These are phyloP conservation scores for Dolomedes plantarius DNA, from an alignment of 2,888 invertebrate genomes.

Conservation along the genomic window DNA sequence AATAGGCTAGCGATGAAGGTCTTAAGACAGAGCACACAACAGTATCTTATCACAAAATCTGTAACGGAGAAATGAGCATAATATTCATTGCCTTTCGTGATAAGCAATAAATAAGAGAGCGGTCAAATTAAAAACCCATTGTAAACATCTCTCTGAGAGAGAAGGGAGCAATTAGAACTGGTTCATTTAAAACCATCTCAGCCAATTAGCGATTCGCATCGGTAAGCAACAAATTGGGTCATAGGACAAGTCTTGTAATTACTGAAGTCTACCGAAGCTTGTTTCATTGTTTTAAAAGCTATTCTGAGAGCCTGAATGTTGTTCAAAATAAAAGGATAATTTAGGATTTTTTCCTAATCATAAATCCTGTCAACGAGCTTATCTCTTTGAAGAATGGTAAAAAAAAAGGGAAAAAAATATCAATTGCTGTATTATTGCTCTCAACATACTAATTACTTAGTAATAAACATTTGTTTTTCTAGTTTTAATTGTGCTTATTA, in stretches of 20 bases:
- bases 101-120: not conserved
- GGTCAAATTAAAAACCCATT: not conserved
- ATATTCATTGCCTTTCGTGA: not conserved
- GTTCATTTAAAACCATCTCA: conserved; percentile 23
- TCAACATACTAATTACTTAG: too few species aligned
- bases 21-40: too few species aligned
- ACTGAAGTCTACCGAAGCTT: not conserved
- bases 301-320: not conserved
- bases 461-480: too few species aligned
- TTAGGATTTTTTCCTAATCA: too few species aligned
- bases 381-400: too few species aligned
- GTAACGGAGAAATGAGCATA: too few species aligned
- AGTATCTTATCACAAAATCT: too few species aligned
- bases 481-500: too few species aligned
- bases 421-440: too few species aligned
- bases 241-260: conserved; percentile 5
- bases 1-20: too few species aligned
- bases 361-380: too few species aligned
- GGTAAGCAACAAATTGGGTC: conserved; percentile 4
- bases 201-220: not conserved
- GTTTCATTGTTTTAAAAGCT: not conserved
- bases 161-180: not conserved
- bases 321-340: not conserved
- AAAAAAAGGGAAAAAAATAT: too few species aligned
- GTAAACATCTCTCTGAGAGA: not conserved